Evolutionary conservation across 2,888 invertebrate species (phyloP), one percentile per base, ranked within the genome.

Genomic region (Odontothrips loti): DNA sequence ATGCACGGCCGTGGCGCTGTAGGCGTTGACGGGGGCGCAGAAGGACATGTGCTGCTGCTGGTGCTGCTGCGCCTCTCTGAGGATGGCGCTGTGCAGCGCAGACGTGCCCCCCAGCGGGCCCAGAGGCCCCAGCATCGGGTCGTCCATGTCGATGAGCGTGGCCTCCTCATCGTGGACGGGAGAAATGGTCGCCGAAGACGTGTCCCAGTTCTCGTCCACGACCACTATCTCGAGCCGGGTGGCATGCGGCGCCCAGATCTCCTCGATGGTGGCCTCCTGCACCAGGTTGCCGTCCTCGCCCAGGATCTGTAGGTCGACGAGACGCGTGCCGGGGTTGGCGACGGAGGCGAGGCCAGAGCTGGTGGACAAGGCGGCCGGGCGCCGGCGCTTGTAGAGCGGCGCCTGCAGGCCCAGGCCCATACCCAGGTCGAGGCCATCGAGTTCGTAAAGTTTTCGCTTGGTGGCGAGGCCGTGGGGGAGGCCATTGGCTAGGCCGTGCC

Each of bases 221-320:
- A 75, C 68, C 27, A 75, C 68, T 8, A 75, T 75, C 68, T 75
- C 68, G 2, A 75, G 27, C 11, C 68, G 68, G 12, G 68, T 75
- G 27, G 68, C 68, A 27, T 75, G 68, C 68, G 68, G 68, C 27
- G 68, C 68, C 68, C 68, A 75, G 68, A 75, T 75, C 23, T 75
- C 68, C 68, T 75, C 68, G 68, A 75, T 75, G 68, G 68, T 75
- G 27, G 47, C 80, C 78, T 68, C 27, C 29, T 78, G 79, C 68
- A 79, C 78, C 27, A 80, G 79, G 47, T 43, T 43, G 79, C 51
- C 78, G 79, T 51, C 81, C 12, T 79, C 80, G 17, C 80, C 79
- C 47, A 82, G 79, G 79, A 82, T 80, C 79, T 82, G 80, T 47
- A 82, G 80, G 80, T 82, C 80, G 68, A 80, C 82, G 20, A 79